Base-by-base conservation (phyloP, 2,888 invertebrate genomes). In the Nomada fabriciana region DNA sequence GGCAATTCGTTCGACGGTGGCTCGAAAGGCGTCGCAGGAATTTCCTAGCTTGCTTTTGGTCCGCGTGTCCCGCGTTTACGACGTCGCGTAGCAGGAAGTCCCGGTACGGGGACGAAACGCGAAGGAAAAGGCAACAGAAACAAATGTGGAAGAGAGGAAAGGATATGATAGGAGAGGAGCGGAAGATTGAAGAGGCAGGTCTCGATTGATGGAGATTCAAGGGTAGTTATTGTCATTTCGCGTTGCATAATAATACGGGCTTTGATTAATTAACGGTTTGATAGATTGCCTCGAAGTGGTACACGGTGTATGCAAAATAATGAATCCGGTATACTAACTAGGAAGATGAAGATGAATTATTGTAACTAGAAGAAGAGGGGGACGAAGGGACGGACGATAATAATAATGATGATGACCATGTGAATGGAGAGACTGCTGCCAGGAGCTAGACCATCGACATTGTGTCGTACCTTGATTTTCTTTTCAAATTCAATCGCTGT, bases 241-340 rank as follows among this genome's bases (percentile, higher is more conserved):
- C 78, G 78, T 86, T 86, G 87, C 84, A 82, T 84, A 87, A 89
- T 88, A 89, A 89, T 86, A 85, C 80, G 60, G 74, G 82, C 64
- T 79, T 89, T 90, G 91, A 91, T 90, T 91, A 90, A 92, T 92
- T 90, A 91, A 89, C 78, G 77, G 80, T 88, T 89, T 90, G 91
- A 92, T 92, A 91, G 89, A 92, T 91, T 87, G 89, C 90, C 86
- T 73, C 60, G 75, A 76, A 80, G 85, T 80, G 73, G 81, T 79
- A 78, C 80, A 78, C 82, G 80, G 36, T 47, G 83, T 82, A 85
- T 77, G 76, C 75, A 82, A 82, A 86, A 88, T 90, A 91, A 90
- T 88, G 89, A 85, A 89, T 86, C 83, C 82, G 77, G 75, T 79
- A 80, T 84, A 83, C 88, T 90, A 89, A 91, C 89, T 89, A 90